Evolutionary conservation across 2,113 vertebrate genomes (phyloP).

Genomic region (Pyrgilauda ruficollis): DNA sequence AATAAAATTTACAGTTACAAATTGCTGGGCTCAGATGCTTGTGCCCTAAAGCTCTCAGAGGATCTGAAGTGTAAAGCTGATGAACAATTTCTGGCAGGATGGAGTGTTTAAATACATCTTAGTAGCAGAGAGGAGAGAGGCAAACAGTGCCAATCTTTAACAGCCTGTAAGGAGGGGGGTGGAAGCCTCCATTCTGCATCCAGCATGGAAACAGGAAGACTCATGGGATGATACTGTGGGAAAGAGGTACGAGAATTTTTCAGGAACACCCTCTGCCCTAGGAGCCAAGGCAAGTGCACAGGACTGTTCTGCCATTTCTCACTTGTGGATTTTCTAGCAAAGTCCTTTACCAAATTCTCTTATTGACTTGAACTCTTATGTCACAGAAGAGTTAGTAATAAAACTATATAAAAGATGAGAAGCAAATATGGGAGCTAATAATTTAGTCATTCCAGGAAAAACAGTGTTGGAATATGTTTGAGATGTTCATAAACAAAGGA

Average conservation of each 20-base stretch:
- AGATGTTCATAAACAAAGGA: not conserved
- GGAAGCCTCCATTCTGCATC: not conserved
- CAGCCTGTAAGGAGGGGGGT: rapidly evolving
- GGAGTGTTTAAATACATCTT: not conserved
- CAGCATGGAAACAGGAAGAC: rapidly evolving
- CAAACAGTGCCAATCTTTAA: not conserved
- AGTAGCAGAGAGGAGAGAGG: not conserved
- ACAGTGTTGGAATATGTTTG: not conserved
- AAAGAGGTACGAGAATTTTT: not conserved
- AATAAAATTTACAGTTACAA: not conserved
- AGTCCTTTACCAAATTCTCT: not conserved
- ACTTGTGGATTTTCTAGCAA: not conserved
- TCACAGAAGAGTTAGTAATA: not conserved
- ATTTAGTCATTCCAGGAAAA: not conserved
- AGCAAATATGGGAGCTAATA: not conserved
- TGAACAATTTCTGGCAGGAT: not conserved
- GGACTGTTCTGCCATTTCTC: rapidly evolving
- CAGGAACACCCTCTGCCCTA: not conserved
- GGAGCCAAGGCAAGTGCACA: not conserved
- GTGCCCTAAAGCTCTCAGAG: not conserved
- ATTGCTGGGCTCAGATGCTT: not conserved
- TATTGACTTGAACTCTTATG: not conserved
- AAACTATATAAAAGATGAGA: not conserved
- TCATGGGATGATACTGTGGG: not conserved
- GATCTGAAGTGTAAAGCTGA: not conserved